Base-by-base conservation (phyloP, 2,797 vertebrate species). In the Danio aesculapii region DNA sequence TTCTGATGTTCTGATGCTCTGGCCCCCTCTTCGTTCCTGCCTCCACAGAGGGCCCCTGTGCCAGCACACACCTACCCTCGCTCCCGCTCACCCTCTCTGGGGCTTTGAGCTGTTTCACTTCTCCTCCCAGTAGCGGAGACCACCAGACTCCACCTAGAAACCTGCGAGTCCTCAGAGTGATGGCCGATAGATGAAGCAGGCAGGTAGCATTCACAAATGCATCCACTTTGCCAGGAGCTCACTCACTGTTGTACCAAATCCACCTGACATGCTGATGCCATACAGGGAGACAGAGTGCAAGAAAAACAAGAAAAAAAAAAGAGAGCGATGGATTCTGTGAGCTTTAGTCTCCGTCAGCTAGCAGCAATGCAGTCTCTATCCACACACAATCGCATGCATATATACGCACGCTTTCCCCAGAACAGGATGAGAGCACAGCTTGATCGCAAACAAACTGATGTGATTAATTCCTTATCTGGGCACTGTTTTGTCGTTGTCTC, bases 311-410 rank as follows among this genome's bases (percentile, higher is more conserved):
- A 84, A 89, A 89, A 83, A 81, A 87, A 84, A 3, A 30, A 30
- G 30, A 59, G 58, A 63, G 84, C 81, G 79, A 83, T 83, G 86
- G 88, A 86, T 86, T 84, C 83, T 87, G 49, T 74, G 73, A 80
- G 75, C 57, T 58, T 81, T 53, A 57, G 75, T 61, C 63, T 88
- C 84, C 75, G 84, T 86, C 85, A 81, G 83, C 86, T 69, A 81
- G 77, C 93, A 93, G 93, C 94, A 95, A 92, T 95, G 95, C 95
- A 91, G 94, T 91, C 90, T 91, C 90, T 91, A 84, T 84, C 86
- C 85, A 41, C 81, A 47, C 70, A 58, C 79, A 16, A 71, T 79
- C 76, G 6, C 86, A 70, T 79, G 53, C 84, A 75, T 82, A 58
- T 82, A 75, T 76, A 77, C 53, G 61, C 75, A 79, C 77, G n/a